Conservation (phyloP, 2,797 vertebrate species). For the Presbytis comata region DNA sequence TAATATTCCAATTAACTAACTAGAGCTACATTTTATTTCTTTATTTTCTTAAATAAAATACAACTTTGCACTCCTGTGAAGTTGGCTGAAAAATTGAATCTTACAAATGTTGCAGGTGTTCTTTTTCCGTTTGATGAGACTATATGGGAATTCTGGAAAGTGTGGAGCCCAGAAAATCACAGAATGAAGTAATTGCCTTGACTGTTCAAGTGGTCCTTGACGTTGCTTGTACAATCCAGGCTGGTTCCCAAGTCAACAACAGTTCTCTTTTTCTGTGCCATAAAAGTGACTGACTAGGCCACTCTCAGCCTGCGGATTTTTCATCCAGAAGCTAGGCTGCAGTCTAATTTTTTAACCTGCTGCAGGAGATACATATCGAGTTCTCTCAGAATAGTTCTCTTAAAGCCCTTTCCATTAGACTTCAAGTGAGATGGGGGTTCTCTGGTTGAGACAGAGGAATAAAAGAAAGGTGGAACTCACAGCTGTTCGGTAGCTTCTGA, state of each 20-base stretch:
- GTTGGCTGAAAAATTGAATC: background rate
- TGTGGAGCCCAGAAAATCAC: background rate
- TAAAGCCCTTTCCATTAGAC: background rate
- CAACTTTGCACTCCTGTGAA: background rate
- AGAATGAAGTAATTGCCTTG: background rate
- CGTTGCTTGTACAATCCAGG: background rate
- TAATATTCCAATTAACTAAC: background rate
- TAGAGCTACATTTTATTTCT: background rate
- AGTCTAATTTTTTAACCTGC: background rate
- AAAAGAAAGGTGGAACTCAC: background rate
- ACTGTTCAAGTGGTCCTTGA: background rate
- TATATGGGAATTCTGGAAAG: background rate
- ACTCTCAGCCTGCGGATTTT: background rate
- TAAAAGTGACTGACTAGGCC: background rate
- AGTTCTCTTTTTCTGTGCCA: background rate
- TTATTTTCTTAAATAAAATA: conserved; percentile 5
- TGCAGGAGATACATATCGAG: background rate
- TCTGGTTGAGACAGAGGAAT: background rate
- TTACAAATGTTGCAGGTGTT: background rate
- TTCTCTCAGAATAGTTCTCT: background rate
- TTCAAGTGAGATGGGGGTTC: background rate
- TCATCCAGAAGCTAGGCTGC: background rate
- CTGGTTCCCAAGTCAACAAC: background rate
- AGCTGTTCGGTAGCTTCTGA: background rate
- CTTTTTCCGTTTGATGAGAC: background rate